phyloP scores from a whole-genome alignment of 2,888 invertebrate genomes.

The Ctena decussata region DNA sequence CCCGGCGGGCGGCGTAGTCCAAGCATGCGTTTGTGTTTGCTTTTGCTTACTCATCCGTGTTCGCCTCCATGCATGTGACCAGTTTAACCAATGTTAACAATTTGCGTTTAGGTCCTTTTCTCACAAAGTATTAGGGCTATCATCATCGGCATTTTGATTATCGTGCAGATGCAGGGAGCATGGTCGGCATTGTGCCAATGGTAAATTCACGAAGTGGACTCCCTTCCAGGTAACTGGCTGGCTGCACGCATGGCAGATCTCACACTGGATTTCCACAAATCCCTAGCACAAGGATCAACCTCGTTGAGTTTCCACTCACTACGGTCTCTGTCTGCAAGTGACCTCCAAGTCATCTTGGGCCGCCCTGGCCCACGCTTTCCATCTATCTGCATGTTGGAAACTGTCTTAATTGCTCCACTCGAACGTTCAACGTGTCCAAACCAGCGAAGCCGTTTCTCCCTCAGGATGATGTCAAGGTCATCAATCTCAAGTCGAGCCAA shows the following conservation, averaged over 20 bases:
- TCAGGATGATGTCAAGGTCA: background rate
- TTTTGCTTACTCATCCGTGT: too few species aligned
- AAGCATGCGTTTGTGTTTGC: too few species aligned
- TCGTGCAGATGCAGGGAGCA: too few species aligned
- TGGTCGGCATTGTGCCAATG: too few species aligned
- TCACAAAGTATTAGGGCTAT: too few species aligned
- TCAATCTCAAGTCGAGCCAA: background rate
- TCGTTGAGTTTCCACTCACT: background rate
- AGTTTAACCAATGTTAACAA: too few species aligned
- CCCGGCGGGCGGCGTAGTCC: too few species aligned
- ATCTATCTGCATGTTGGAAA: background rate
- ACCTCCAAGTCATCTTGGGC: background rate
- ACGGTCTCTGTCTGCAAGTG: background rate
- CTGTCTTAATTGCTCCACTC: background rate
- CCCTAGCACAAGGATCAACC: background rate
- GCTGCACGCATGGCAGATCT: slow-evolving; percentile 2
- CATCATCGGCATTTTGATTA: too few species aligned
- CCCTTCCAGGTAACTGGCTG: background rate
- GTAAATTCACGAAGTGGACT: too few species aligned
- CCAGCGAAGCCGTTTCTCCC: background rate
- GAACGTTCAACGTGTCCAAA: background rate
- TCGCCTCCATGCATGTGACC: too few species aligned
- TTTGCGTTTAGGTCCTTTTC: too few species aligned
- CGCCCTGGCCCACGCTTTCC: background rate
- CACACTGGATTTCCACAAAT: background rate